A percentile compares a stretch with the other conserved stretches of the same genome.
Conservation (phyloP, 2,113 vertebrate species). For the Oryzias javanicus region DNA sequence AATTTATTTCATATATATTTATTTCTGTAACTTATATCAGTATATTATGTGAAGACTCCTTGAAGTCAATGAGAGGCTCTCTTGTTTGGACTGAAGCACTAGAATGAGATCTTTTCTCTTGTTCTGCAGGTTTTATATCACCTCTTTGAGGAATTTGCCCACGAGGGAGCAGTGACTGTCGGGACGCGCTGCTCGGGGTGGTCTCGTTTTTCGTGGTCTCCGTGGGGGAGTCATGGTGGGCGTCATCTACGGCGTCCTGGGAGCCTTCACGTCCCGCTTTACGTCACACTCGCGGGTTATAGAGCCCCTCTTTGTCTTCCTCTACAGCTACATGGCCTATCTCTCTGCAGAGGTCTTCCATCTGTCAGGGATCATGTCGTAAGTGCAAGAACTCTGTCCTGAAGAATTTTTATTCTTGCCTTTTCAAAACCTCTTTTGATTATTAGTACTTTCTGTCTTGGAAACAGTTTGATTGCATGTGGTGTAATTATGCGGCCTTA, state of each 20-base stretch:
- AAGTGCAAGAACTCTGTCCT: conserved; percentile 63
- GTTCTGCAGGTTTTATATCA: conserved; percentile 89
- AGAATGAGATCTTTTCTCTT: not conserved
- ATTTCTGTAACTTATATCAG: too few species aligned
- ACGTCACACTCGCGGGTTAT: conserved; percentile 94
- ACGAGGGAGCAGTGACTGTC: conserved; percentile 75
- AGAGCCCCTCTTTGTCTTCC: conserved; percentile 96
- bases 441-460: not conserved
- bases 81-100: not conserved
- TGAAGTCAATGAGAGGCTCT: too few species aligned
- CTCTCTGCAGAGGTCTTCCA: conserved; percentile 95
- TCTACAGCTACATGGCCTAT: conserved; percentile 99
- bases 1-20: too few species aligned
- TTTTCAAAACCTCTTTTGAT: not conserved
- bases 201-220: conserved; percentile 93
- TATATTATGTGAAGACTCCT: too few species aligned
- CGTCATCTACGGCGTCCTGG: conserved; percentile 85
- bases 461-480: conserved; percentile 86
- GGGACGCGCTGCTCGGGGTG: conserved; percentile 86
- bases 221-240: conserved; percentile 89
- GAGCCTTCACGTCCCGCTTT: conserved; percentile 93
- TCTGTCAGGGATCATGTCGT: conserved; percentile 98
- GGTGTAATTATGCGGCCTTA: conserved; percentile 93
- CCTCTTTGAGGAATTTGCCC: conserved; percentile 90
- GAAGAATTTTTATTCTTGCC: too few species aligned